Base-by-base conservation (phyloP, 2,113 vertebrate species). In the Cyanoderma ruficeps region DNA sequence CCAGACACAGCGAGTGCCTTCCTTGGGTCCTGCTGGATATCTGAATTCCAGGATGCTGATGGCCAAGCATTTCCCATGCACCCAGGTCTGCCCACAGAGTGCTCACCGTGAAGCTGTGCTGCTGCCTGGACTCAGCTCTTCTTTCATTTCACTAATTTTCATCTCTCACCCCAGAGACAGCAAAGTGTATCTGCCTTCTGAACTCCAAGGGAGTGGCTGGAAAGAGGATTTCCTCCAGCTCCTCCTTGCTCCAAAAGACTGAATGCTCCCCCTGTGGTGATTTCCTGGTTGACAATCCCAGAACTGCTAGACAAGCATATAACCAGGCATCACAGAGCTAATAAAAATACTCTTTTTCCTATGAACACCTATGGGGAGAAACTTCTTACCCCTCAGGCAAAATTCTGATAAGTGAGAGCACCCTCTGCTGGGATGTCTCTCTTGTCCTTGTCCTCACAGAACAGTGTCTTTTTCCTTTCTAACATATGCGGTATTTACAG, bases 31-130 rank as follows among this genome's bases (percentile, higher is more conserved):
- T 27, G 21, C 31, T 90, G 49, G 61, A 69, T 59, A 53, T 25
- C n/a, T 53, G 53, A 61, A 57, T 31, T 70, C 35, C 37, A 61
- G 37, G 21, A 42, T 87, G 24, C 17, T 37, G 31, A 15, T 70
- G 21, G 35, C 11, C 53, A 82, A 41, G 33, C 37, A 21, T 3
- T 11, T 60, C 39, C 74, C 27, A 67, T 21, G 24, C 33, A 65
- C 14, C 2, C 14, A 10, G 31, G 7, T 64, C 53, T 85, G 53
- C 23, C 28, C 57, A 14, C 2, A 5, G 20, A 56, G 13, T 0
- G 0, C 22, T 47, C 0, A 0, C 20, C 5, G 2, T 6, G 15
- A 84, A 63, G 19, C 15, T 70, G 27, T 70, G 55, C 47, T 69
- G 33, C 22, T 90, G 49, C 41, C 31, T 53, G 57, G 23, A 30